Evolutionary conservation across 35 echinoderm and acorn worm genomes (phyloP), one percentile per base, ranked within the genome.

Genomic region (Stichopus chloronotus): DNA sequence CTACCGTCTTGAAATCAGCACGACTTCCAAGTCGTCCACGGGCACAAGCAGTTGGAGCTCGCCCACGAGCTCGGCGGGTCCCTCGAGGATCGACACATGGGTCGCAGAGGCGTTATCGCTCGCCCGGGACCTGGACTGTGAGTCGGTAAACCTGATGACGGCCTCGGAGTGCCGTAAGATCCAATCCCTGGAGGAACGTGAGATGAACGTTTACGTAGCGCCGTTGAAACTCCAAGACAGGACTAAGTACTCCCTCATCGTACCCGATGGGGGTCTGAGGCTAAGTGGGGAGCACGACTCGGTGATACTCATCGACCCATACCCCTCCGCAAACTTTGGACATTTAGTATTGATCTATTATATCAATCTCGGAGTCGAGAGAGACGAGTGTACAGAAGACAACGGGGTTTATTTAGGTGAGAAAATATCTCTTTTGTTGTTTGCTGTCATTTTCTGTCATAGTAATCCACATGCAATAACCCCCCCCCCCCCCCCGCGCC

Each of bases 331-430:
- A 12, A 95, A 94, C 79, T 99, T 99, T 86, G 97, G 97, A 43
- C 97, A 99, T 91, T 88, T 99, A 21, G 97, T 99, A 57, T 6
- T 99, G 54, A 93, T 99, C 56, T 99, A 96, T 85, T 95, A 79
- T 12, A 76, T 96, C 57, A 91, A 99, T 55, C 90, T 94, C 53
- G 91, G 92, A 88, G 79, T 92, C 9, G 78, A 72, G 52, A 79
- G 84, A 4, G 96, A 94, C 53, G 22, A 88, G 17, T 98, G 96
- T 84, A 93, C 30, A 23, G 92, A 81, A 57, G 43, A 91, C 12
- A 57, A 76, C 7, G 91, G 91, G 68, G 88, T 79, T 78, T 98
- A 95, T 87, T 54, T 95, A 13, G 96, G 96, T 98, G 79, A 98
- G 96, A 90, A 21, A 2, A 25, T 92, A 24, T 55, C 56, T 43